Evolutionary conservation across 2,113 vertebrate species (phyloP).

Genomic region (Plecturocebus donacophilus): DNA sequence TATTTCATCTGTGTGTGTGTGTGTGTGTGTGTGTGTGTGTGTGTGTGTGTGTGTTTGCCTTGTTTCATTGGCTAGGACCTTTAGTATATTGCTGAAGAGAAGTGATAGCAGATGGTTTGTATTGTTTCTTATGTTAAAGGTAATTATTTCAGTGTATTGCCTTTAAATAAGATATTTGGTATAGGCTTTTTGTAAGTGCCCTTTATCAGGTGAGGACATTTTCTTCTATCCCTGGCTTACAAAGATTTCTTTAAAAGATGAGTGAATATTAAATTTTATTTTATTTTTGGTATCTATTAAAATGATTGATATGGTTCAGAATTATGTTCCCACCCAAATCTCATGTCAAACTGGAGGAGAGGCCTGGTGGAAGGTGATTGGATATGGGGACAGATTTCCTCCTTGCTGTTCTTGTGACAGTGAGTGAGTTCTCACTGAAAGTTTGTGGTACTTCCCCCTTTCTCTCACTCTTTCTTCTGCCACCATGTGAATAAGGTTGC

Average conservation of each 20-base stretch:
- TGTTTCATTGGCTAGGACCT: background rate
- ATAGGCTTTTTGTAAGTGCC: background rate
- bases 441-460: too few species aligned
- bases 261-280: background rate
- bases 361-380: too few species aligned
- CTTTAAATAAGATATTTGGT: constrained; percentile 18
- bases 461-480: too few species aligned
- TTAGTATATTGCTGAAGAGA: background rate
- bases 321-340: too few species aligned
- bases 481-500: too few species aligned
- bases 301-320: background rate
- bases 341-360: too few species aligned
- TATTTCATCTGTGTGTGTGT: background rate
- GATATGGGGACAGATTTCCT: too few species aligned
- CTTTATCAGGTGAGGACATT: background rate
- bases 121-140: background rate
- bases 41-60: background rate
- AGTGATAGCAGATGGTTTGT: background rate
- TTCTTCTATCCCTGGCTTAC: background rate
- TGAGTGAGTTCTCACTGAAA: too few species aligned
- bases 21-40: background rate
- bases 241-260: background rate
- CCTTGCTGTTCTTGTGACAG: too few species aligned
- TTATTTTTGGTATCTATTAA: constrained; percentile 18
- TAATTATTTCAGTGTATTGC: background rate